Base-by-base conservation (phyloP, 2,797 vertebrate species). In the Artibeus jamaicensis region DNA sequence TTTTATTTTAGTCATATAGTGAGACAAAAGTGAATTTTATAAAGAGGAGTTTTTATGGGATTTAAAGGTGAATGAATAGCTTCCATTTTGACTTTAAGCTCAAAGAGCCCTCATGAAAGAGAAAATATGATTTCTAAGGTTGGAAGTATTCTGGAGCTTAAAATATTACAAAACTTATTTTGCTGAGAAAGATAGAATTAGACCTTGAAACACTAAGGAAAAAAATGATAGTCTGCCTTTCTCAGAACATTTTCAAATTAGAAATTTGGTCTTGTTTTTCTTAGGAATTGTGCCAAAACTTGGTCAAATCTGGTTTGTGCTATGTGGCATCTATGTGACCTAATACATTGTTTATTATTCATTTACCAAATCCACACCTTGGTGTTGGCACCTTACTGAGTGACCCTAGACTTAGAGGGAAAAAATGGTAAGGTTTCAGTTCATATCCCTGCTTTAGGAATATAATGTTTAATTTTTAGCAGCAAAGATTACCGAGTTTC, bases 381-480 rank as follows among this genome's bases (percentile, higher is more conserved):
- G 2, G 1, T 70, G 10, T 67, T 50, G 39, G 24, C 67, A 92
- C 19, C 12, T 86, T 86, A 42, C 7, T 79, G 32, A 67, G 19
- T 76, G 46, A 94, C 46, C 2, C 29, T 14, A 67, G 34, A 57
- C 39, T 78, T 24, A 46, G 19, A 50, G 42, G 6, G 3, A 44
- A 59, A 83, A 9, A 26, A 9, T 65, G 5, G 29, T 37, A n/a
- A 59, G 82, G 55, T 93, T 96, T 95, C 83, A 62, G 53, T 74
- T 44, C 19, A n/a, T 96, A 37, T 88, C 7, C 46, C 62, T 96
- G 48, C 37, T 86, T 95, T 39, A 96, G 44, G 73, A 96, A 79
- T 89, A 71, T 87, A 24, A 85, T 85, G 24, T 46, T 97, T 91
- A 94, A 90, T 96, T 95, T 96, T 70, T 68, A 89, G 86, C 46